Percentiles rank a stretch among this genome's conserved stretches.
Conservation (phyloP, 2,888 invertebrate genomes). For the Cabera pusaria region DNA sequence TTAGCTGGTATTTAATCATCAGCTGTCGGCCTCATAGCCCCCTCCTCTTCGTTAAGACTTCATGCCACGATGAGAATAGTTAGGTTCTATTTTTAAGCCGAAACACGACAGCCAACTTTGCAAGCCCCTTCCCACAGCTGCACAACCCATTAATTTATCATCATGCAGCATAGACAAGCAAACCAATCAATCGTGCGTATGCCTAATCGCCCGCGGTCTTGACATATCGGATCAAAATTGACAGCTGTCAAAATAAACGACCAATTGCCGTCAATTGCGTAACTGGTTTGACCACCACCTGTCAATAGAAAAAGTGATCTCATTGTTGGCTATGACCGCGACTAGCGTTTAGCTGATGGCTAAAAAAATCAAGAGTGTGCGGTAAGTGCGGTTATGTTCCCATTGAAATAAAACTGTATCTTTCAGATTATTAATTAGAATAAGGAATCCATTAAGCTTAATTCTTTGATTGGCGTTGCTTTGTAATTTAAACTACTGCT, state of each 20-base stretch:
- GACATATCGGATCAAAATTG: conserved; percentile 45
- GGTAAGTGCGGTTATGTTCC: conserved; percentile 14
- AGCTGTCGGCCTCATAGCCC: too few relatives aligned
- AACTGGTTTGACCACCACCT: conserved; percentile 52
- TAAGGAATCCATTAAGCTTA: conserved; percentile 12
- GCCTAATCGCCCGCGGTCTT: conserved; percentile 27
- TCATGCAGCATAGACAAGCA: conserved; percentile 16
- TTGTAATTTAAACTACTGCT: conserved; percentile 8
- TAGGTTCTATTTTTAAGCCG: too few relatives aligned
- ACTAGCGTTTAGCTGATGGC: conserved; percentile 27
- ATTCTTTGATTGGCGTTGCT: conserved; percentile 21
- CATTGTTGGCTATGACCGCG: conserved; percentile 30
- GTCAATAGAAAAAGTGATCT: conserved; percentile 44
- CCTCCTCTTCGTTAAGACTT: too few relatives aligned
- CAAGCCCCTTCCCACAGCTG: conserved; percentile 18
- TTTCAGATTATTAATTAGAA: neutral
- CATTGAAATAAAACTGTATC: conserved; percentile 12
- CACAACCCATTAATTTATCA: conserved; percentile 10
- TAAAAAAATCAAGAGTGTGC: conserved; percentile 12
- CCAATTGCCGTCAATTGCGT: conserved; percentile 38
- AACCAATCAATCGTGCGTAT: conserved; percentile 26
- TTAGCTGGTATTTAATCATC: too few relatives aligned
- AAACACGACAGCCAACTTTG: too few relatives aligned
- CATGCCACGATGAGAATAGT: too few relatives aligned
- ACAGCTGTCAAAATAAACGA: conserved; percentile 53